Evolutionary conservation across 1,140 invertebrate species (phyloP).

Genomic region (Trichoplusia ni): DNA sequence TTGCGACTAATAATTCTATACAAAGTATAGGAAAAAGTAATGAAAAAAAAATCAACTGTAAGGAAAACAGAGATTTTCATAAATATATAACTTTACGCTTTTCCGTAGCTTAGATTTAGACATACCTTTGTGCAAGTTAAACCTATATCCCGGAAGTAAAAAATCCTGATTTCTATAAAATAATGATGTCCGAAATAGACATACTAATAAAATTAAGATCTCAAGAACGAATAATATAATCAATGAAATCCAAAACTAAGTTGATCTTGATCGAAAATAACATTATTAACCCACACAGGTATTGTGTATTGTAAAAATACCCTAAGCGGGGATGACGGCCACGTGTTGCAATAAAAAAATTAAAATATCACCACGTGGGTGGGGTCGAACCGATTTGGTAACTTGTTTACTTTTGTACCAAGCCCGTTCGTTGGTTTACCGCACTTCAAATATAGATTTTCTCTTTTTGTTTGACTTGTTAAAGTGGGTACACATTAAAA

Average conservation of each 20-base stretch:
- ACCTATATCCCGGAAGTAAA: no score
- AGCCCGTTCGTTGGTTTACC: not conserved
- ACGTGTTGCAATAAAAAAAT: slow-evolving; percentile 26
- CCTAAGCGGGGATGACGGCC: slow-evolving; percentile 42
- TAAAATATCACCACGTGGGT: slow-evolving; percentile 29
- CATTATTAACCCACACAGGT: slow-evolving; percentile 30
- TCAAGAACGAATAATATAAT: not conserved
- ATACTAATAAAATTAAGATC: no score
- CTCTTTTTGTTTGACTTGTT: no score
- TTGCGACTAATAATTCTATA: not conserved
- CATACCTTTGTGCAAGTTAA: no score
- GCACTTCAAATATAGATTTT: not conserved
- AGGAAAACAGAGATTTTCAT: no score
- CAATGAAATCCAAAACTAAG: not conserved
- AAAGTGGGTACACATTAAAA: no score
- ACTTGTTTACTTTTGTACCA: slow-evolving; percentile 34
- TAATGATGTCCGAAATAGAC: no score
- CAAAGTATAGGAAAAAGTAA: no score
- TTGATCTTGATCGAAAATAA: slow-evolving; percentile 1
- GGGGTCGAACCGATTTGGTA: slow-evolving; percentile 32
- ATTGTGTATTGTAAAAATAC: slow-evolving; percentile 42
- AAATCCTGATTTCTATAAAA: no score
- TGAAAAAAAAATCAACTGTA: no score
- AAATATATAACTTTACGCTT: no score
- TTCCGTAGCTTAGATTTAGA: no score